Evolutionary conservation across 2,797 vertebrate genomes (phyloP), one percentile per base, ranked within the genome.

Genomic region (Eospalax fontanierii): DNA sequence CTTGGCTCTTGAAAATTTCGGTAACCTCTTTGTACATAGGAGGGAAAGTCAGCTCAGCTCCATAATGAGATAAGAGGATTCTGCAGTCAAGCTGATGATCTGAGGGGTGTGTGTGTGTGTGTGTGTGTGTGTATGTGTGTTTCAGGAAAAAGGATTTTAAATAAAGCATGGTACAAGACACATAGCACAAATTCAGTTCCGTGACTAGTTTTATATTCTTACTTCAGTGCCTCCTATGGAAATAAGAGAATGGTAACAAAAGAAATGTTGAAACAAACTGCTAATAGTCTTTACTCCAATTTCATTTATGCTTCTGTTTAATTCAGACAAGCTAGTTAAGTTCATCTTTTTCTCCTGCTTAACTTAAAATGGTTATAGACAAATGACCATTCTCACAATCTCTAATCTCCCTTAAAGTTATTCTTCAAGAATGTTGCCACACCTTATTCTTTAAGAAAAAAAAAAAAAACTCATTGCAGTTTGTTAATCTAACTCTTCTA

Each of bases 401-500:
- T 87, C 87, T 89, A 79, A 97, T 90, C 96, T 97, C 93, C 87
- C 83, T 96, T 91, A 97, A 96, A 97, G 96, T 96, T 97, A 87
- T 95, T 97, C 95, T 96, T 93, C 91, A 86, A 73, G 96, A 97
- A 97, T 95, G 97, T 98, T 96, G 91, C 76, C 94, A 97, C 94
- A 97, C 94, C 91, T 97, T 95, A 91, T 73, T 93, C 94, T 86
- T 40, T 57, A 85, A 50, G 33, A n/a, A 68, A 78, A 90, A 97
- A 97, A 97, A 61, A 54, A 82, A 86, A 96, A 38, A 82, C 50
- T 93, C 87, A 96, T 82, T 97, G 73, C 96, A 97, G 98, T 98
- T 98, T 98, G 96, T 98, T 98, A 98, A 98, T 98, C 97, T 98
- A 85, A 95, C 95, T 97, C 95, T 73, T 80, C 96, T 98, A 96